Evolutionary conservation across 2,888 invertebrate genomes (phyloP), one percentile per base, ranked within the genome.

Genomic region (Philopedon plagiatum): DNA sequence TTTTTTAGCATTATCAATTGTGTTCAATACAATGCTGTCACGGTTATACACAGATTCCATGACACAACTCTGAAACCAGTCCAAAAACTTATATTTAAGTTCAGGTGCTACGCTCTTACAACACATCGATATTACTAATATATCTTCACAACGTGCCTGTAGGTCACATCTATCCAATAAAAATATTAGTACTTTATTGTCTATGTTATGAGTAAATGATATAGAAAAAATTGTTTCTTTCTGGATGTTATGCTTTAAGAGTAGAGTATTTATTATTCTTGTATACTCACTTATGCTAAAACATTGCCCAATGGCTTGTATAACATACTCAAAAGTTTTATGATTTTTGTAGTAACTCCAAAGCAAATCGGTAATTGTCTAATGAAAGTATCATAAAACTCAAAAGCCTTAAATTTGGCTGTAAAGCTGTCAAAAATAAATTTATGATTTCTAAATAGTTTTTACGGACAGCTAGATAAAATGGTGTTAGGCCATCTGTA

Each of bases 141-240:
- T 13, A 13, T 49, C 49, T 26, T 49, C 26, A 11, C 23, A 49
- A n/a, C n/a, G 1, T 49, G n/a, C 19, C 1, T 26, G 7, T n/a
- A 49, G n/a, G 11, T 49, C 26, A 26, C 23, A 7, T 26, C 26
- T 49, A n/a, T 23, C 26, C 26, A 49, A 26, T 26, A 49, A 7
- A 8, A n/a, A 13, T 26, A 26, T 5, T 26, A 49, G 26, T 7
- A 26, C n/a, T 1, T 26, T 1, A 13, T 49, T 26, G 26, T 26
- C 26, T 13, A n/a, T 2, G 1, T 49, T 11, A 21, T 26, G 49
- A 13, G n/a, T 49, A n/a, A 49, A 13, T 26, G 13, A 7, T 7
- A 49, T 21, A n/a, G 49, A 49, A 49, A 49, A 21, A 46, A 46
- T 11, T 49, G 49, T 49, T 26, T 49, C 49, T 49, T 49, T 49